Base-by-base conservation (phyloP, 2,888 invertebrate species). In the Limnephilus lunatus region DNA sequence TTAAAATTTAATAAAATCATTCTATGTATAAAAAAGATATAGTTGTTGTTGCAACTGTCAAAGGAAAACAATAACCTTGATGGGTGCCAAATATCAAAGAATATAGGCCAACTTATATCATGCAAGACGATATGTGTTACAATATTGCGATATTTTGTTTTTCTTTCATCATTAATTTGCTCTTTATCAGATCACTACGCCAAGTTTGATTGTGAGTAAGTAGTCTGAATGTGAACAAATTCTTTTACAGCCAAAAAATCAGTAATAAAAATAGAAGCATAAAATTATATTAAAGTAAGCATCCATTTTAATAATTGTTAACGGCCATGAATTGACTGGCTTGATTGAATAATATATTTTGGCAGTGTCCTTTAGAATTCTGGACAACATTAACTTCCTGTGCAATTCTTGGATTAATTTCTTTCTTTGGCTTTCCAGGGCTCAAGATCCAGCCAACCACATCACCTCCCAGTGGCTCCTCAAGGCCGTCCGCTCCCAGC, bases 401-500 rank as follows among this genome's bases (percentile, higher is more conserved):
- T 68, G 25, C 68, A 68, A 68, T 68, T 68, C n/a, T 68, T 9
- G 25, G n/a, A 25, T 82, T 82, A 14, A 31, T 82, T 15, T 82
- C 12, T 35, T 81, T 85, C 14, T 87, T 85, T 85, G 4, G 1
- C 85, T 92, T 95, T 95, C 25, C 95, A 97, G 97, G 94, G 94
- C 95, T 90, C 95, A 95, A 91, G 96, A 96, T 93, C 94, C 95
- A 85, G 95, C 96, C 19, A 94, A 95, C 30, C 95, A 95, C 93
- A 96, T 97, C 94, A 96, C 96, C 91, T 95, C 97, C 48, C 97
- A 98, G 94, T 98, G 98, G 95, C 96, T 99, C 94, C 97, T 99
- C 94, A 98, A 98, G 95, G 99, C 99, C 89, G 98, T 99, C 88
- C 97, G 99, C 93, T 99, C 99, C 11, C 99, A 99, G 95, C 97